Evolutionary conservation across 1,140 invertebrate species (phyloP).

Genomic region (Mizuhopecten yessoensis): DNA sequence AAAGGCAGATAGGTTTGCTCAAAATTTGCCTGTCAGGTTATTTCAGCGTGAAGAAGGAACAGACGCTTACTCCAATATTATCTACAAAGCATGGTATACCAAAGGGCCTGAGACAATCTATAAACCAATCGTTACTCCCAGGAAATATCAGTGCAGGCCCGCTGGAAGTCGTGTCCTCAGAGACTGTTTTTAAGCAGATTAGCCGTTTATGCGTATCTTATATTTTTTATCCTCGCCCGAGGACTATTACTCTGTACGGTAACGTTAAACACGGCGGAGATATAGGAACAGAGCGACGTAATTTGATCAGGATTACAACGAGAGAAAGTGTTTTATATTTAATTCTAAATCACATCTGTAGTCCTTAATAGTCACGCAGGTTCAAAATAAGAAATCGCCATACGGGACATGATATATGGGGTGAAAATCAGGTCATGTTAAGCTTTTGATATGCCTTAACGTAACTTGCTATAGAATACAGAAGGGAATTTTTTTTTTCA

Average conservation of each 20-base stretch:
- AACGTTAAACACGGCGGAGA: background rate
- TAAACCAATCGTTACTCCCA: background rate
- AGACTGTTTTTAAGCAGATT: background rate
- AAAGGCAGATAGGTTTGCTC: no score
- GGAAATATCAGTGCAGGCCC: background rate
- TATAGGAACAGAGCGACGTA: background rate
- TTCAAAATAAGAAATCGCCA: background rate
- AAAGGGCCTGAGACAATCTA: background rate
- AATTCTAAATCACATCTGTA: background rate
- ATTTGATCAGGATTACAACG: background rate
- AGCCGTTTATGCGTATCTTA: background rate
- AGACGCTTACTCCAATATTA: background rate
- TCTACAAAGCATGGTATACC: background rate
- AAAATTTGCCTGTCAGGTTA: no score
- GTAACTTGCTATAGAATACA: background rate
- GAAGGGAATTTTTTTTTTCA: background rate
- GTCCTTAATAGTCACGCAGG: background rate
- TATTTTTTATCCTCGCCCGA: background rate
- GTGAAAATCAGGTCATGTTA: background rate
- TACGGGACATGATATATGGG: background rate
- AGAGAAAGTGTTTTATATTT: slow-evolving; percentile 33
- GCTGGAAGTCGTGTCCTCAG: background rate
- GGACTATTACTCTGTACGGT: background rate
- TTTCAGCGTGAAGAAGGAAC: no score
- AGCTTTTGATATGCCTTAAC: background rate